A percentile compares a stretch with the other conserved stretches of the same genome.
These are phyloP conservation scores for Cephus cinctus DNA, from an alignment of 1,140 invertebrate species.

Conservation along the genomic window DNA sequence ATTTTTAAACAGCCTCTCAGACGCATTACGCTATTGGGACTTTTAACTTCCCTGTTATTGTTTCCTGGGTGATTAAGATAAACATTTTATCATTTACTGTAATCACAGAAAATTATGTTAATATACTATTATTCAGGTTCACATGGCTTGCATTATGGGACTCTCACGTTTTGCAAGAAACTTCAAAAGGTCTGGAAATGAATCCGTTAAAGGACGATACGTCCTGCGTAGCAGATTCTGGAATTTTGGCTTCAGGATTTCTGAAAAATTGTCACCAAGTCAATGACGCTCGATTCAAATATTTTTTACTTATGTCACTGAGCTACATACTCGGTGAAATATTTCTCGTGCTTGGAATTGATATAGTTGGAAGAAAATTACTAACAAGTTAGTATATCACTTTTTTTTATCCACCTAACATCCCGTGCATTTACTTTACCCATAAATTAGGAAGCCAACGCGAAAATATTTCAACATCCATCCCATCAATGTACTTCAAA, in stretches of 20 bases:
- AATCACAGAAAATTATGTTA: constrained; percentile 1
- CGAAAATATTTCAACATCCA: too few species aligned
- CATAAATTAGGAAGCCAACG: too few species aligned
- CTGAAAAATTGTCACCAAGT: constrained; percentile 27
- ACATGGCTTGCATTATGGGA: constrained; percentile 31
- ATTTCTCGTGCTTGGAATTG: constrained; percentile 26
- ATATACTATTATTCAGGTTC: constrained; percentile 19
- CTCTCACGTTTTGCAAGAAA: constrained; percentile 21
- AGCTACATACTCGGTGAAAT: constrained; percentile 31
- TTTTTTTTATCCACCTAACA: too few species aligned
- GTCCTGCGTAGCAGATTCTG: constrained; percentile 18
- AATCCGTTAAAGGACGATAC: constrained; percentile 2
- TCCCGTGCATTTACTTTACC: too few species aligned
- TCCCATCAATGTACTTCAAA: too few species aligned
- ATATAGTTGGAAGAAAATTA: constrained; percentile 25
- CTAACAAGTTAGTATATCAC: constrained; percentile 24
- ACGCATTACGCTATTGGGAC: constrained; percentile 17
- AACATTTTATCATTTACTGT: constrained; percentile 1
- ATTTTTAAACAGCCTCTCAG: constrained; percentile 17
- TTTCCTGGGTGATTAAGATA: constrained; percentile 32
- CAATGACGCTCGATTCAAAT: constrained; percentile 21
- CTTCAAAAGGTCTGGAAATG: neutral
- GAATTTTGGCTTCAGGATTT: constrained; percentile 20
- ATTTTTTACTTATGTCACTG: constrained; percentile 24
- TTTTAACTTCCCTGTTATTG: constrained; percentile 21